Conservation (phyloP, 2,888 invertebrate genomes). For the Drosophila subsilvestris region DNA sequence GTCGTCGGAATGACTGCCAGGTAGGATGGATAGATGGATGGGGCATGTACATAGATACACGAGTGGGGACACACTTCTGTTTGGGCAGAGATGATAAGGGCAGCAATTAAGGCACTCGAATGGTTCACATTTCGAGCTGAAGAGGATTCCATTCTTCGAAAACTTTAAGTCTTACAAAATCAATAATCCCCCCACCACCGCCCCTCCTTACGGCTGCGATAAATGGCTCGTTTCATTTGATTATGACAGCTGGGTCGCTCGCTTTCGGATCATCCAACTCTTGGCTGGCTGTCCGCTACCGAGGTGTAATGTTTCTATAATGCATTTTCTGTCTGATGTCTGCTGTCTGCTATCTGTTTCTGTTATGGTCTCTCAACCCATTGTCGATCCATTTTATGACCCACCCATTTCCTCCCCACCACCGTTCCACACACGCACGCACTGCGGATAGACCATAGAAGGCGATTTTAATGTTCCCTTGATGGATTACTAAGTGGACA, state of each 20-base stretch:
- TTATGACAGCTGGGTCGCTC: conserved; percentile 64
- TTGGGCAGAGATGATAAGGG: conserved; percentile 69
- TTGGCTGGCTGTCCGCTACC: conserved; percentile 10
- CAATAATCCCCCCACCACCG: conserved; percentile 46
- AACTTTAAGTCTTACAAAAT: conserved; percentile 45
- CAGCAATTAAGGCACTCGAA: conserved; percentile 71
- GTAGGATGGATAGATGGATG: background rate
- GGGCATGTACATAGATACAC: no score
- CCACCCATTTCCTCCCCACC: conserved; percentile 7
- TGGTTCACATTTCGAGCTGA: conserved; percentile 39
- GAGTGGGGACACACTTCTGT: conserved; percentile 16
- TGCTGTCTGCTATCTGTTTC: conserved; percentile 13
- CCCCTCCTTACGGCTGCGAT: conserved; percentile 31
- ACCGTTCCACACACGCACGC: conserved; percentile 14
- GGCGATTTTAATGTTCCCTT: conserved; percentile 50
- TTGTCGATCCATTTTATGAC: conserved; percentile 53
- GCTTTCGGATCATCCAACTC: background rate
- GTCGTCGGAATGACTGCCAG: background rate
- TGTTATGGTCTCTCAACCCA: conserved; percentile 17
- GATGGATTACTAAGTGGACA: conserved; percentile 65
- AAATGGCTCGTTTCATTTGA: conserved; percentile 56
- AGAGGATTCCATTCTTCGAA: background rate
- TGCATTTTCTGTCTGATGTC: conserved; percentile 54
- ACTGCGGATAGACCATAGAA: conserved; percentile 34
- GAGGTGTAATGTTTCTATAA: conserved; percentile 64